Conservation (phyloP, 30 jellyfish, hydroid and myxozoan species). For the Hydra vulgaris region DNA sequence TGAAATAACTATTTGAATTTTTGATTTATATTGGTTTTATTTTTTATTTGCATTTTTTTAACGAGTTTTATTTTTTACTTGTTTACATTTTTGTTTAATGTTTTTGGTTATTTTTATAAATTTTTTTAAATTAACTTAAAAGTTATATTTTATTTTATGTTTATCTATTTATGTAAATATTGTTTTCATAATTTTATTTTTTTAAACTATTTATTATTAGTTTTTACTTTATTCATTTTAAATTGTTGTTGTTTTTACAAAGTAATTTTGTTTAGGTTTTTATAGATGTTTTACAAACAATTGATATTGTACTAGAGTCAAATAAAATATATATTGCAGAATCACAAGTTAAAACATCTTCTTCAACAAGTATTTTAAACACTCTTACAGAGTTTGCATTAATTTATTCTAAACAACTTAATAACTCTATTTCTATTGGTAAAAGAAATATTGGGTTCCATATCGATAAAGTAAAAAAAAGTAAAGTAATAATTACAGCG, state of each 20-base stretch:
- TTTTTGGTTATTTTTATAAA: too few species aligned
- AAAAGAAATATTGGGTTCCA: slow-evolving; percentile 16
- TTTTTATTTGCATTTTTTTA: too few species aligned
- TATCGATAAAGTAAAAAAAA: neutral
- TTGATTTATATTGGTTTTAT: neutral
- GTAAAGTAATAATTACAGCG: neutral
- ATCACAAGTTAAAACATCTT: slow-evolving; percentile 3
- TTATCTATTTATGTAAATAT: too few species aligned
- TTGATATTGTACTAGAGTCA: slow-evolving; percentile 12
- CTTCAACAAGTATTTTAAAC: slow-evolving; percentile 16
- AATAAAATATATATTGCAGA: neutral
- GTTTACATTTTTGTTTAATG: too few species aligned
- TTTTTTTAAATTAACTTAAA: too few species aligned
- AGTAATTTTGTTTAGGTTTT: slow-evolving; percentile 4
- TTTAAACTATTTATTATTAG: too few species aligned
- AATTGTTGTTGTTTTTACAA: too few species aligned
- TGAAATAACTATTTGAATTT: neutral
- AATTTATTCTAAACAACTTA: neutral
- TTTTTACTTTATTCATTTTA: too few species aligned
- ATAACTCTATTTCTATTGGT: neutral
- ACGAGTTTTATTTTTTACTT: too few species aligned
- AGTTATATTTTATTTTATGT: too few species aligned
- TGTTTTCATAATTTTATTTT: too few species aligned
- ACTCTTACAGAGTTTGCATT: neutral
- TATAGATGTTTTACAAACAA: slow-evolving; percentile 6